phyloP scores from a whole-genome alignment of 2,797 vertebrate species.

The Mallotus villosus region DNA sequence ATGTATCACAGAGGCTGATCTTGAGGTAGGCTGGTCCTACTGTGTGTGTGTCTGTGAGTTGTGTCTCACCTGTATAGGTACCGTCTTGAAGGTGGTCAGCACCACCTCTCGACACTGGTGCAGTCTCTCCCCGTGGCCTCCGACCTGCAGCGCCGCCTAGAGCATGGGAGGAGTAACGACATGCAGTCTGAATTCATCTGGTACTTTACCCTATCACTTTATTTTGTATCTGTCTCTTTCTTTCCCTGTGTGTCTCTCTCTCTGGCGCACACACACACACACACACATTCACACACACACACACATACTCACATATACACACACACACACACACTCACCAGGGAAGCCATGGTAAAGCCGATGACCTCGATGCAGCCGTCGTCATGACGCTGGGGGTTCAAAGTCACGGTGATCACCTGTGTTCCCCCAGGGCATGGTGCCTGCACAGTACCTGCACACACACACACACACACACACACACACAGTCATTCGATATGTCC shows the following conservation, averaged over 20 bases:
- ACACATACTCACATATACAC: constrained; percentile 46
- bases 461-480: constrained; percentile 21
- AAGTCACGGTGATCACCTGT: constrained; percentile 96
- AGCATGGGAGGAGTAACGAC: constrained; percentile 23
- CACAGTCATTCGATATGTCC: background rate
- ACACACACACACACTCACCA: constrained; percentile 85
- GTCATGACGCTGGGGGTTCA: constrained; percentile 96
- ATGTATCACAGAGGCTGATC: no score
- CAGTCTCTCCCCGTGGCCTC: constrained; percentile 92
- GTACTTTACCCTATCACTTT: background rate
- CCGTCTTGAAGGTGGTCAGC: constrained; percentile 92
- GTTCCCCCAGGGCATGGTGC: constrained; percentile 99
- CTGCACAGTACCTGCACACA: constrained; percentile 90
- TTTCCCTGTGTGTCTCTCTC: no score
- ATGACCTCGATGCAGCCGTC: constrained; percentile 98
- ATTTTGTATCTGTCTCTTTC: background rate
- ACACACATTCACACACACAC: background rate
- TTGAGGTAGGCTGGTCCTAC: background rate
- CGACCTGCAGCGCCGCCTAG: constrained; percentile 95
- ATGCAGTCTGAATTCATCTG: background rate
- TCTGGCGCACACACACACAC: background rate
- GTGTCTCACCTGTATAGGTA: constrained; percentile 90
- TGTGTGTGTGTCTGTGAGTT: background rate
- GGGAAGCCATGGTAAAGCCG: constrained; percentile 96
- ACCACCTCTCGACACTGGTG: constrained; percentile 96